These are phyloP conservation scores for Ophioderma brevispina DNA, from an alignment of 35 echinoderm and acorn worm species.

Conservation along the genomic window DNA sequence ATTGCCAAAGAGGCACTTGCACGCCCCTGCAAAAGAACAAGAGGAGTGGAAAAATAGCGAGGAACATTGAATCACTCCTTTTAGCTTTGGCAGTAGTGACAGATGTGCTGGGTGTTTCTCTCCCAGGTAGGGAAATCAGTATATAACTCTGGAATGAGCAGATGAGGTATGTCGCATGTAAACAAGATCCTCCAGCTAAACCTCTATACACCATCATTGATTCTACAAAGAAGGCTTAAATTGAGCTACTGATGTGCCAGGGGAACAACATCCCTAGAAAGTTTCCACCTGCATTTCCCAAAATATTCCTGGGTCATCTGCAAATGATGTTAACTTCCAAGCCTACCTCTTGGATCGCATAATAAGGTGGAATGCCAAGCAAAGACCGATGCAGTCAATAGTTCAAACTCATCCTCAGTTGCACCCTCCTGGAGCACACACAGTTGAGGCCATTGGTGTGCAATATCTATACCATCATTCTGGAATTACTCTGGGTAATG, in stretches of 20 bases:
- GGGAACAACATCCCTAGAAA: constrained; percentile 75
- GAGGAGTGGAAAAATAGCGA: neutral
- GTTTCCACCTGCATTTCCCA: constrained; percentile 74
- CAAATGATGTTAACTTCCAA: constrained; percentile 64
- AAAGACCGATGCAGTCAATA: neutral
- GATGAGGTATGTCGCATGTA: constrained; percentile 54
- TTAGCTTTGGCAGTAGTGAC: neutral
- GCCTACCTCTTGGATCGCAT: constrained; percentile 69
- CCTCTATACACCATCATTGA: constrained; percentile 71
- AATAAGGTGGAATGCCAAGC: constrained; percentile 47
- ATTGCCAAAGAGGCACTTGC: neutral
- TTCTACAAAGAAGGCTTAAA: constrained; percentile 30
- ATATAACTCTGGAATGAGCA: constrained; percentile 49
- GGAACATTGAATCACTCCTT: neutral
- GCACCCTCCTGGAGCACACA: constrained; percentile 7
- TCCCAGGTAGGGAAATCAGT: constrained; percentile 39
- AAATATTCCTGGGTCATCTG: constrained; percentile 48
- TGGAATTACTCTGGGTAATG: neutral
- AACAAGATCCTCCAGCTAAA: constrained; percentile 63
- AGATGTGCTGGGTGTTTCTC: constrained; percentile 69
- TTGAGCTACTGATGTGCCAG: constrained; percentile 66
- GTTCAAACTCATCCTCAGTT: constrained; percentile 2
- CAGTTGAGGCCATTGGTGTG: constrained; percentile 77
- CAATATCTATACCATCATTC: constrained; percentile 74
- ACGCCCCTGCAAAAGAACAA: constrained; percentile 4